These are phyloP conservation scores for Apostichopus californicus DNA, from an alignment of 35 echinoderm and acorn worm species.

Conservation along the genomic window DNA sequence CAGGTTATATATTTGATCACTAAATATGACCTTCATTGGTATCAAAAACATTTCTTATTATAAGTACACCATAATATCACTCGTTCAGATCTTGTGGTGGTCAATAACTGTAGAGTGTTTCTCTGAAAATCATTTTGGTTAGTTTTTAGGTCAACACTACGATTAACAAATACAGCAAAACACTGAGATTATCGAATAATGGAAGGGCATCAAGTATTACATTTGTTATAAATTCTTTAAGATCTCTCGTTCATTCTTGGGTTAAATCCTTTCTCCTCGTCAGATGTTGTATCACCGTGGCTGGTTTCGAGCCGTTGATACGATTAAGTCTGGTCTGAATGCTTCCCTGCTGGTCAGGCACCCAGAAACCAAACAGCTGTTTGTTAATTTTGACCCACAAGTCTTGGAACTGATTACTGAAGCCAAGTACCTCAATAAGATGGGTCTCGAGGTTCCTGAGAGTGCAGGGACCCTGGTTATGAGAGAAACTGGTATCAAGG, in stretches of 20 bases:
- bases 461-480: slow-evolving; percentile 81
- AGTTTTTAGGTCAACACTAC: too few relatives aligned
- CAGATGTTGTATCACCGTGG: slow-evolving; percentile 59
- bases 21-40: too few relatives aligned
- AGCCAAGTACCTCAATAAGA: slow-evolving; percentile 94
- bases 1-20: background rate
- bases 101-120: too few relatives aligned
- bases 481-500: slow-evolving; percentile 84
- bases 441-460: slow-evolving; percentile 88
- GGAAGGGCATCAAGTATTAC: too few relatives aligned
- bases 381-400: slow-evolving; percentile 99
- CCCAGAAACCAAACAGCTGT: slow-evolving; percentile 96
- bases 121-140: too few relatives aligned
- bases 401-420: slow-evolving; percentile 97
- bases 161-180: too few relatives aligned
- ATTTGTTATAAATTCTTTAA: too few relatives aligned
- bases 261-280: background rate
- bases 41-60: too few relatives aligned
- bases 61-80: too few relatives aligned
- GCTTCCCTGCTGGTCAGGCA: slow-evolving; percentile 92
- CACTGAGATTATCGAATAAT: too few relatives aligned
- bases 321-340: slow-evolving; percentile 88
- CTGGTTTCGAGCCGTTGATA: slow-evolving; percentile 91
- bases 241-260: too few relatives aligned
- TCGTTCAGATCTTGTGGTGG: too few relatives aligned